These are phyloP conservation scores for Turdus rufiventris DNA, from an alignment of 2,113 vertebrate genomes.

Conservation along the genomic window DNA sequence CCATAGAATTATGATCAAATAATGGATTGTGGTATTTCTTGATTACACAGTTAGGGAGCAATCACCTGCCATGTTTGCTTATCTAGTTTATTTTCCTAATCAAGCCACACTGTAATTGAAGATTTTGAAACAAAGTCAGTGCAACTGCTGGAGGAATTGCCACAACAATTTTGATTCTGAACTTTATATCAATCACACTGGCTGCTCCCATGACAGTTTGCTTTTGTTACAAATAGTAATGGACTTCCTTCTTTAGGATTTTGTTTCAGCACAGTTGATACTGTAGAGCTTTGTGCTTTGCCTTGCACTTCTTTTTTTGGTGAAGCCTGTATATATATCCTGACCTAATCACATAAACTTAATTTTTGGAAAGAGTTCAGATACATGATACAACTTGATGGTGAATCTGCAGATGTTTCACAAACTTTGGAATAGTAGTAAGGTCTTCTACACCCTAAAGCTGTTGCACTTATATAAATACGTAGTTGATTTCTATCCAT, in stretches of 20 bases:
- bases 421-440: background rate
- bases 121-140: background rate
- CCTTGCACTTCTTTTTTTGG: background rate
- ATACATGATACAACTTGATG: background rate
- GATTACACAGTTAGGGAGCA: background rate
- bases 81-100: background rate
- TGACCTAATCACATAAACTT: background rate
- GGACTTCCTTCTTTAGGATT: background rate
- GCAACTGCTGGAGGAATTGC: background rate
- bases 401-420: background rate
- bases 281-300: background rate
- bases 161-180: background rate
- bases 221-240: background rate
- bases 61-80: background rate
- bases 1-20: background rate
- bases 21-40: background rate
- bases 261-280: background rate
- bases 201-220: background rate
- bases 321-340: background rate
- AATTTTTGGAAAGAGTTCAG: background rate
- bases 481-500: background rate
- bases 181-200: background rate
- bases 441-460: background rate
- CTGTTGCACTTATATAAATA: background rate
- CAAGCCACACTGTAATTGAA: background rate